Percentiles rank a stretch among this genome's conserved stretches.
Conservation (phyloP, 1,140 invertebrate genomes). For the Scaptodrosophila lebanonensis region DNA sequence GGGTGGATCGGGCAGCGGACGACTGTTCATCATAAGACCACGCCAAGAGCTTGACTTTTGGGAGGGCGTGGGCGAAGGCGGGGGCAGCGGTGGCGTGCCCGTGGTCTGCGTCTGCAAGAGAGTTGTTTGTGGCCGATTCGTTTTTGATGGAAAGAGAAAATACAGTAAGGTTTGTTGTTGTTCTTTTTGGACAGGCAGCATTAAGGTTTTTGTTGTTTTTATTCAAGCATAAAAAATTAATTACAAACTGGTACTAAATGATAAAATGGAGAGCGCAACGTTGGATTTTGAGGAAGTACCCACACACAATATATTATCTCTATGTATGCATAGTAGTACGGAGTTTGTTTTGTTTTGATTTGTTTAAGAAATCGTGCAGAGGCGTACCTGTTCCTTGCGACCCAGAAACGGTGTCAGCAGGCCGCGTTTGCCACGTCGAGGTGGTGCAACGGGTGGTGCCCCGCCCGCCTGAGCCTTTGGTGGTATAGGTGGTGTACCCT, state of each 20-base stretch:
- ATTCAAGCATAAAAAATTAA: conserved; percentile 60
- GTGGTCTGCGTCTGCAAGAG: conserved; percentile 49
- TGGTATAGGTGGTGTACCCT: conserved; percentile 84
- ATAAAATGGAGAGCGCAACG: conserved; percentile 20
- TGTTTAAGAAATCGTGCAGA: conserved; percentile 77
- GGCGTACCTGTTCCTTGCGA: conserved; percentile 79
- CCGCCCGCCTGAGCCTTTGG: conserved; percentile 81
- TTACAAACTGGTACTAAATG: conserved; percentile 63
- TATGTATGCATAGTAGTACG: no score
- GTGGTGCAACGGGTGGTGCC: conserved; percentile 88
- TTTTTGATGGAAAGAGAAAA: conserved; percentile 16
- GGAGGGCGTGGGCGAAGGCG: conserved; percentile 67
- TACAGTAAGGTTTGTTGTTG: conserved; percentile 9
- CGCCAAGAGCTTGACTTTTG: conserved; percentile 61
- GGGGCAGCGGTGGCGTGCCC: conserved; percentile 29
- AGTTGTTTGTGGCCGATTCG: conserved; percentile 37
- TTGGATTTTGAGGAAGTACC: no score
- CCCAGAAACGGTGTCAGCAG: conserved; percentile 76
- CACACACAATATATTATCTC: no score
- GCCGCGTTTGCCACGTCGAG: conserved; percentile 84
- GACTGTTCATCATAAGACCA: conserved; percentile 50
- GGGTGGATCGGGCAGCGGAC: conserved; percentile 72
- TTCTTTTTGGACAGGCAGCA: conserved; percentile 23
- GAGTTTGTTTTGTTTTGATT: conserved; percentile 31
- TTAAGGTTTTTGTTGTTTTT: conserved; percentile 42